Base-by-base conservation (phyloP, 2,113 vertebrate genomes). In the Rana temporaria region DNA sequence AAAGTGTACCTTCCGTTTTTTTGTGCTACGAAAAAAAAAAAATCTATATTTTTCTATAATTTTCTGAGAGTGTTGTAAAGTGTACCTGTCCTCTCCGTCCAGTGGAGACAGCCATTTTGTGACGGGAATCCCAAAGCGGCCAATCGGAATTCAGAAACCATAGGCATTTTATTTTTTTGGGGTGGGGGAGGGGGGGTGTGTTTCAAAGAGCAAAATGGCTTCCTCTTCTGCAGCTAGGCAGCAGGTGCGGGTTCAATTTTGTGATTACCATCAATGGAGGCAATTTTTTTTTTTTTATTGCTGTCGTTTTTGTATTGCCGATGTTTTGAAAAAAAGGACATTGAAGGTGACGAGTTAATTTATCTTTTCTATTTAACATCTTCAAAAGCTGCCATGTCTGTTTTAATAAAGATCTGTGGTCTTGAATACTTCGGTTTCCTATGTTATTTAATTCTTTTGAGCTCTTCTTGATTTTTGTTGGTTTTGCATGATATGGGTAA, bases 1-100 rank as follows among this genome's bases (percentile, higher is more conserved):
- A 56, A 71, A 72, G 70, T 72, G 71, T 24, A 75, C 72, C 32
- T 75, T 75, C 57, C 32, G 32, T 75, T n/a, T n/a, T n/a, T n/a
- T n/a, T 62, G 42, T 48, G 30, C 18, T 72, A 24, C 42, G 4
- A 30, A 30, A 60, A 15, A 75, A 20, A 20, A 3, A 65, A 16
- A 34, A 48, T 48, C 42, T 48, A 11, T 75, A 75, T 75, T 75
- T 75, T 75, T 75, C 32, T 75, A 75, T 62, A 1, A 30, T 60
- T 75, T 75, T 32, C 72, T 42, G 59, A 34, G 19, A 75, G 57
- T 75, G 56, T 42, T 62, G 22, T 48, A 48, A 48, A 48, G 42
- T 48, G 42, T 48, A 48, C 42, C 42, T 48, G 42, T 48, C 42
- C 42, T 48, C 12, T 48, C 42, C 2, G 38, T 42, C 38, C 38